phyloP scores from a whole-genome alignment of 1,140 invertebrate genomes.

The Hypothenemus hampei region DNA sequence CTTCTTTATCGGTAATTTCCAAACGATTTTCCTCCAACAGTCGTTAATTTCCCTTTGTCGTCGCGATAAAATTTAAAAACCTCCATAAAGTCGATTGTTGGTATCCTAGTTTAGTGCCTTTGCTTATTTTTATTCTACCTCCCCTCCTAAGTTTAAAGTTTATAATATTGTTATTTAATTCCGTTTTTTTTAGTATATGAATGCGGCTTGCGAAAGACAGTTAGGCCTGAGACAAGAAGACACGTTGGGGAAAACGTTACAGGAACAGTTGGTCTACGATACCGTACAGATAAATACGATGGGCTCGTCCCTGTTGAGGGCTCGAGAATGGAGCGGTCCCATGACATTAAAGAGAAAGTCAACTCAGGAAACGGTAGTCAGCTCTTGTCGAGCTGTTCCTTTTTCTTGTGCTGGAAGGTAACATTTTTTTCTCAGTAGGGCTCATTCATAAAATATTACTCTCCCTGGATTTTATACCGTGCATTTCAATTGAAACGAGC shows the following conservation, averaged over 20 bases:
- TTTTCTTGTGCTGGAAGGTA: constrained; percentile 60
- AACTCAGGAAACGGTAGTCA: constrained; percentile 66
- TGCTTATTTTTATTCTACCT: not conserved
- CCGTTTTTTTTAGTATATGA: constrained; percentile 62
- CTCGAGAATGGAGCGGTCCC: constrained; percentile 82
- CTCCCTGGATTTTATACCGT: too few species aligned
- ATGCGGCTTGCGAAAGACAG: constrained; percentile 70
- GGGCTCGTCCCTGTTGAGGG: constrained; percentile 62
- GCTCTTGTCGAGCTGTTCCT: constrained; percentile 69
- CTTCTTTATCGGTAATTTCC: constrained; percentile 1
- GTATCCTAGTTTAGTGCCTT: too few species aligned
- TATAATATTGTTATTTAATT: not conserved
- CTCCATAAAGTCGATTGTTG: too few species aligned
- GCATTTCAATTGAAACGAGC: too few species aligned
- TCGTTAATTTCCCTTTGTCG: too few species aligned
- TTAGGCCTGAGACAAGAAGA: constrained; percentile 72
- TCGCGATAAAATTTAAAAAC: too few species aligned
- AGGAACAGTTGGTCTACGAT: constrained; percentile 51
- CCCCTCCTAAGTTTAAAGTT: too few species aligned
- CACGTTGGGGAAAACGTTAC: constrained; percentile 68
- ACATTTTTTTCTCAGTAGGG: too few species aligned
- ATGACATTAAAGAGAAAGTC: constrained; percentile 75
- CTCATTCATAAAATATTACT: too few species aligned
- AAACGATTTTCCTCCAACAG: not conserved
- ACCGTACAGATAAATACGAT: constrained; percentile 59